Evolutionary conservation across 2,888 invertebrate species (phyloP), one percentile per base, ranked within the genome.

Genomic region (Andrena haemorrhoa): DNA sequence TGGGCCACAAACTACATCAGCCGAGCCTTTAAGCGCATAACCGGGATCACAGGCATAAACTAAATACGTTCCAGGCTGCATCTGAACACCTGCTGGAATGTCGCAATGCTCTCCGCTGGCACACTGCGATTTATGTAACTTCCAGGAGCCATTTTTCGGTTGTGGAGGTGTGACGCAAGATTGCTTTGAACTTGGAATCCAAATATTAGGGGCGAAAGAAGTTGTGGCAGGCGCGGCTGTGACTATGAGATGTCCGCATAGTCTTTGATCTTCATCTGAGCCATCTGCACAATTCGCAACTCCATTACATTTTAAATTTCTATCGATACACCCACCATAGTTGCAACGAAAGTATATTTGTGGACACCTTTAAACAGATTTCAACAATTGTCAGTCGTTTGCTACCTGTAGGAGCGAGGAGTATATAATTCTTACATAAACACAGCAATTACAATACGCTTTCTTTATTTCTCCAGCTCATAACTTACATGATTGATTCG

Each of bases 261-360:
- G 33, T 12, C n/a, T 29, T 12, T 79, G 79, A 85, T 90, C 88
- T 76, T 94, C 94, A 81, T 94, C 94, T 0, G 94, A 94, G n/a
- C 91, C 91, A 86, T 94, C 94, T 0, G 84, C 92, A 73, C 94
- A 94, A 79, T 94, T 88, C 10, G 20, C 26, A 20, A 83, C 76
- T 0, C 92, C 92, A 79, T 94, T 90, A 83, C 94, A 94, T 60
- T 86, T 90, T 31, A 90, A 83, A 64, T 91, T 87, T 2, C 87
- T 84, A 66, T 94, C 93, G 35, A 94, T 93, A 79, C 94, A 94
- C 4, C 92, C 94, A 10, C 94, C 94, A 77, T 94, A 94, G 0
- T 86, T 63, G 79, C 94, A 94, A 23, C 92, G 93, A 76, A 94
- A 94, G 8, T 89, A 86, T 20, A 84, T 87, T 3, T 87, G 58